Evolutionary conservation across 2,888 invertebrate genomes (phyloP).

Genomic region (Xylota sylvarum): DNA sequence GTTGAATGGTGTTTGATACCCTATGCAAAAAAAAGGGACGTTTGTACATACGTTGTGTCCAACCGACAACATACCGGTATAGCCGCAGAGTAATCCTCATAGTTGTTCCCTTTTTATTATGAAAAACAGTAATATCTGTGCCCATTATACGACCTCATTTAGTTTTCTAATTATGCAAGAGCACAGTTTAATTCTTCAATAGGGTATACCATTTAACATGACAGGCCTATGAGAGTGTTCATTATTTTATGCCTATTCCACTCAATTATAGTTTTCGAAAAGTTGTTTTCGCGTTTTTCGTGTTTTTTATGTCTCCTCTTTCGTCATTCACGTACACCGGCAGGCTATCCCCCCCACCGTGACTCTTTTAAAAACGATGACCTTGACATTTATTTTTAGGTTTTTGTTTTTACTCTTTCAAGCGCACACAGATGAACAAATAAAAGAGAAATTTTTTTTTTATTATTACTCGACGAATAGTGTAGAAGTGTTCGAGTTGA

Average conservation of each 20-base stretch:
- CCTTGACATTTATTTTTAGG: slow-evolving; percentile 84
- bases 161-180: too few species aligned
- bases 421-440: slow-evolving; percentile 18
- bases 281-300: slow-evolving; percentile 43
- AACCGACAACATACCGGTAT: too few species aligned
- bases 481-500: neutral
- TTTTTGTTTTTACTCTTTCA: slow-evolving; percentile 50
- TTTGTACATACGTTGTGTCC: too few species aligned
- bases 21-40: too few species aligned
- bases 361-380: slow-evolving; percentile 77
- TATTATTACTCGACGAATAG: slow-evolving; percentile 5
- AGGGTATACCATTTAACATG: slow-evolving; percentile 27
- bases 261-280: slow-evolving; percentile 50
- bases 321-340: slow-evolving; percentile 24
- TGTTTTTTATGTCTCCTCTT: slow-evolving; percentile 24
- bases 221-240: neutral
- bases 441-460: slow-evolving; percentile 39
- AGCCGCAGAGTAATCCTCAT: too few species aligned
- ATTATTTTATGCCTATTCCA: neutral
- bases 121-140: too few species aligned
- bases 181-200: slow-evolving; percentile 12
- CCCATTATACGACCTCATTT: too few species aligned
- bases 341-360: slow-evolving; percentile 27
- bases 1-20: too few species aligned
- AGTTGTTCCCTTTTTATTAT: too few species aligned